Evolutionary conservation across 2,888 invertebrate genomes (phyloP).

Genomic region (Sycophila texana): DNA sequence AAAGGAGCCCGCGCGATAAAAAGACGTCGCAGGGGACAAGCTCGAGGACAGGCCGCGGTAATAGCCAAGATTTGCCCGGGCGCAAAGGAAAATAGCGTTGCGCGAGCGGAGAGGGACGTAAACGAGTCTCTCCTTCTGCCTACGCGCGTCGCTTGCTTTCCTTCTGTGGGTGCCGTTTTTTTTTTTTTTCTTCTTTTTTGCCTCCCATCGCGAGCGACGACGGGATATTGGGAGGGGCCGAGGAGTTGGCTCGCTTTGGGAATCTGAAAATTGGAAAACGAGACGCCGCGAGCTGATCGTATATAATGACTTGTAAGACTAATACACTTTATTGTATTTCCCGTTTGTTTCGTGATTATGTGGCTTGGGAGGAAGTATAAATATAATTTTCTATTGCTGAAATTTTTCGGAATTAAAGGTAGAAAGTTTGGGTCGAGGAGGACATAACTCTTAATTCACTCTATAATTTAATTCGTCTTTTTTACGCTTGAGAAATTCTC

Average conservation of each 20-base stretch:
- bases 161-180: background rate
- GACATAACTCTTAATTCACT: too few species aligned
- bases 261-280: conserved; percentile 18
- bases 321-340: background rate
- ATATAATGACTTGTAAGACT: conserved; percentile 13
- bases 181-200: background rate
- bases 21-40: background rate
- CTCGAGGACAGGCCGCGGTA: conserved; percentile 52
- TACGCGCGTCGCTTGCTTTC: background rate
- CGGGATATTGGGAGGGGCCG: conserved; percentile 8
- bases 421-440: too few species aligned
- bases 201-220: background rate
- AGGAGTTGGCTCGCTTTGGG: background rate
- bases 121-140: background rate
- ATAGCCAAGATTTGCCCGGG: conserved; percentile 71
- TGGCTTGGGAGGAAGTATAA: background rate
- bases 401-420: too few species aligned
- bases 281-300: background rate
- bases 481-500: too few species aligned
- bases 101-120: background rate
- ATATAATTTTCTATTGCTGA: too few species aligned
- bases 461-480: too few species aligned
- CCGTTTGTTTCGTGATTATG: background rate
- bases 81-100: conserved; percentile 66
- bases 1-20: conserved; percentile 3